Percentiles rank a stretch among this genome's conserved stretches.
These are phyloP conservation scores for Caloenas nicobarica DNA, from an alignment of 2,113 vertebrate species.

Conservation along the genomic window DNA sequence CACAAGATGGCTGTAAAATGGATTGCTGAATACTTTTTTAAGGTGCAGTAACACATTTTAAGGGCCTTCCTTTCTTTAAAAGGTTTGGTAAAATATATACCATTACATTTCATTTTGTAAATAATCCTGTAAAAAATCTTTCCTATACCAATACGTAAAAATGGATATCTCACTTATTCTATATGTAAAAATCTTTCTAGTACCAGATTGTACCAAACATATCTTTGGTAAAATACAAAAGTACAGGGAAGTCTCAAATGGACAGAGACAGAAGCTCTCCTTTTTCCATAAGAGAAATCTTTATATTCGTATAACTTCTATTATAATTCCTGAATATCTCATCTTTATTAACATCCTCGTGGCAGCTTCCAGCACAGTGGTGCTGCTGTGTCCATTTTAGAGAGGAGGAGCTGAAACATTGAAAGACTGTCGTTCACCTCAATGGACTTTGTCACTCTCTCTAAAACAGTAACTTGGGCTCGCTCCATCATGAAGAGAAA, in stretches of 20 bases:
- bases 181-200: neutral
- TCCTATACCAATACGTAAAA: neutral
- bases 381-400: neutral
- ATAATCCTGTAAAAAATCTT: neutral
- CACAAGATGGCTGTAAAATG: neutral
- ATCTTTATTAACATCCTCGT: neutral
- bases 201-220: neutral
- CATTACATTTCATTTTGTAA: neutral
- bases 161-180: neutral
- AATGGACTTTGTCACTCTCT: neutral
- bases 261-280: neutral
- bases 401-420: neutral
- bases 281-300: neutral
- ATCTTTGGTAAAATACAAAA: neutral
- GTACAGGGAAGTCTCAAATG: neutral
- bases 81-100: neutral
- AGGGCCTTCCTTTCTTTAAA: neutral
- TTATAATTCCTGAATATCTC: neutral
- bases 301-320: neutral
- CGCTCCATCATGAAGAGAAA: neutral
- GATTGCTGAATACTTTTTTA: neutral
- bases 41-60: neutral
- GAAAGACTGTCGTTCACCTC: neutral
- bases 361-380: neutral
- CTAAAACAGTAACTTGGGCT: neutral